Conservation (phyloP, 2,113 vertebrate genomes). For the Orientallactaga bullata region DNA sequence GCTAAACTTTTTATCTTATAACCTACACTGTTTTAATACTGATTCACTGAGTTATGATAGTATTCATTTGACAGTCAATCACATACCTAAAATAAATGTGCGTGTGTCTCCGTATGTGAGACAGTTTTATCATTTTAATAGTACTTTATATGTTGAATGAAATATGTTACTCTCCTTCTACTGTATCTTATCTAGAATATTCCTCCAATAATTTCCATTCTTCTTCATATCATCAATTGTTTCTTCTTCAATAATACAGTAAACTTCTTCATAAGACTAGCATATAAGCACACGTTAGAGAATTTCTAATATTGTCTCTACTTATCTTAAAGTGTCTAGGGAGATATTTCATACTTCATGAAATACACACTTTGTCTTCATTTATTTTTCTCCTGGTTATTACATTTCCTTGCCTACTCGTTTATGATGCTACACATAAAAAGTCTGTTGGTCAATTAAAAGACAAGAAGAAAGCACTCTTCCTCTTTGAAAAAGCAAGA, state of each 20-base stretch:
- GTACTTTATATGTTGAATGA: background rate
- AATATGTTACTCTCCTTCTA: background rate
- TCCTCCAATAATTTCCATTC: background rate
- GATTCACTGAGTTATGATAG: background rate
- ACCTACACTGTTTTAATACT: background rate
- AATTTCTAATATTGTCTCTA: background rate
- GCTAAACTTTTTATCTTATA: background rate
- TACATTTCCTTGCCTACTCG: background rate
- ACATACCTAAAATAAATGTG: too few relatives aligned
- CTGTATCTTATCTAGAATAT: background rate
- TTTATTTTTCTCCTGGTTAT: background rate
- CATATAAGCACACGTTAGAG: background rate
- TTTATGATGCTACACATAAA: background rate
- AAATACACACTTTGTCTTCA: background rate
- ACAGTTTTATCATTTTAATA: background rate
- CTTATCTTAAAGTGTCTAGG: background rate
- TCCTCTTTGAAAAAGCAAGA: background rate
- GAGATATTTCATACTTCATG: background rate
- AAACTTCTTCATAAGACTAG: background rate
- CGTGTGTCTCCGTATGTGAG: too few relatives aligned
- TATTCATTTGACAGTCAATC: too few relatives aligned
- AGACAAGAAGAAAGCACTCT: background rate
- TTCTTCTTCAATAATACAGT: background rate
- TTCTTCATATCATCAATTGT: background rate
- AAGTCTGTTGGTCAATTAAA: background rate